Percentiles rank a stretch among this genome's conserved stretches.
Evolutionary conservation across 2,113 vertebrate species (phyloP).

Genomic region (Ptyas mucosa): DNA sequence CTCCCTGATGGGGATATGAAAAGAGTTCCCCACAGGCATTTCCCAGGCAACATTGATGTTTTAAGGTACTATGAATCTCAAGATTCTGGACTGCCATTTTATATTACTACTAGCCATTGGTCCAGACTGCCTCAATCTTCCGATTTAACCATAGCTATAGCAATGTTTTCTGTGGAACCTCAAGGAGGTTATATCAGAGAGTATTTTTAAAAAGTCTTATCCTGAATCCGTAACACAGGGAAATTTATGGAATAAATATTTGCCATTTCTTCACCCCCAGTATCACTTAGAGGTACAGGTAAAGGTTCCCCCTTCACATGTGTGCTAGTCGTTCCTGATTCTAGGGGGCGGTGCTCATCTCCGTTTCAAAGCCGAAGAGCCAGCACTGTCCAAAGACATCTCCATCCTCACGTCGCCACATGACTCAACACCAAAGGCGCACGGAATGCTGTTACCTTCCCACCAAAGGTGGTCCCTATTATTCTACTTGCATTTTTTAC

Average conservation of each 20-base stretch:
- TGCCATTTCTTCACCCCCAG: background rate
- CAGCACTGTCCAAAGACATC: no score
- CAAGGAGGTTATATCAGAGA: background rate
- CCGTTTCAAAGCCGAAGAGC: no score
- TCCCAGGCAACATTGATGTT: background rate
- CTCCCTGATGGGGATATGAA: background rate
- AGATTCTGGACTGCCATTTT: background rate
- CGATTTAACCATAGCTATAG: background rate
- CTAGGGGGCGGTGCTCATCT: no score
- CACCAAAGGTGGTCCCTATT: no score
- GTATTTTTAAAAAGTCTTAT: background rate
- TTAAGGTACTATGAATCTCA: background rate
- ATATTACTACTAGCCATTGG: background rate
- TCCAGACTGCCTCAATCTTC: background rate
- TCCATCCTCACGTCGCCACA: no score
- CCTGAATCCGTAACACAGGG: background rate
- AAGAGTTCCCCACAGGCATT: background rate
- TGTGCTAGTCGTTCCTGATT: no score
- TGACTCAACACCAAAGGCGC: no score
- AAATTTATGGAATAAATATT: background rate
- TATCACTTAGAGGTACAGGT: background rate
- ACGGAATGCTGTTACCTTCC: no score
- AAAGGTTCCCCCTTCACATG: no score
- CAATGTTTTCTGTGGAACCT: background rate
- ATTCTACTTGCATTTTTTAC: no score